Base-by-base conservation (phyloP, 1,140 invertebrate genomes). In the Schlechtendalia chinensis region DNA sequence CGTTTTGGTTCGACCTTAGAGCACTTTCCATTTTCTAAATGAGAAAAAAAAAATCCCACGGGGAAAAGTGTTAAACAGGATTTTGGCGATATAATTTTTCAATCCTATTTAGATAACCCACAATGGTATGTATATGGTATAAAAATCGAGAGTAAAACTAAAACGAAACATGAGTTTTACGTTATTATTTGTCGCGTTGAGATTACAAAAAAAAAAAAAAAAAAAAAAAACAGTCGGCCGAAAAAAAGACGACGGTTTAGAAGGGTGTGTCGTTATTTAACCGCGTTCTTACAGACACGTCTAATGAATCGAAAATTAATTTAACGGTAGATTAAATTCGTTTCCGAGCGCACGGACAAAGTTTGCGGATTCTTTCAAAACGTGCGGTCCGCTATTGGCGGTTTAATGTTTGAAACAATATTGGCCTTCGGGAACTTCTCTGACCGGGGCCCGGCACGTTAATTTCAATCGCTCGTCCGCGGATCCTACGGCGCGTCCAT, bases 301-400 rank as follows among this genome's bases (percentile, higher is more conserved):
- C 54, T 58, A 77, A 77, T 77, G 74, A 77, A 58, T 77, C 59
- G 74, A 24, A 45, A 77, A 77, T 47, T 59, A 32, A 77, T 77
- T 77, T 59, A 58, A 77, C 32, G 74, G 32, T 77, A 77, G 32
- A 61, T 61, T 77, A 58, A 77, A 45, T 77, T 59, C 22, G 65
- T 69, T 77, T 59, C 24, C 14, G 8, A 45, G 14, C n/a, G 6
- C 45, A 27, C 12, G 4, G 8, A 22, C n/a, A 77, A 77, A 77
- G 71, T 74, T 77, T 77, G 59, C 11, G 56, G 56, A n/a, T 16
- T 56, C 56, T 45, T 47, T 45, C 24, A 58, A 45, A 69, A 69
- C 50, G 50, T 69, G 45, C 45, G 67, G 27, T 50, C 50, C 16
- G 22, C 50, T 50, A 50, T 69, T 69, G 67, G 45, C 17, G 47